Evolutionary conservation across 2,888 invertebrate species (phyloP), one percentile per base, ranked within the genome.

Genomic region (Yponomeuta evonymella): DNA sequence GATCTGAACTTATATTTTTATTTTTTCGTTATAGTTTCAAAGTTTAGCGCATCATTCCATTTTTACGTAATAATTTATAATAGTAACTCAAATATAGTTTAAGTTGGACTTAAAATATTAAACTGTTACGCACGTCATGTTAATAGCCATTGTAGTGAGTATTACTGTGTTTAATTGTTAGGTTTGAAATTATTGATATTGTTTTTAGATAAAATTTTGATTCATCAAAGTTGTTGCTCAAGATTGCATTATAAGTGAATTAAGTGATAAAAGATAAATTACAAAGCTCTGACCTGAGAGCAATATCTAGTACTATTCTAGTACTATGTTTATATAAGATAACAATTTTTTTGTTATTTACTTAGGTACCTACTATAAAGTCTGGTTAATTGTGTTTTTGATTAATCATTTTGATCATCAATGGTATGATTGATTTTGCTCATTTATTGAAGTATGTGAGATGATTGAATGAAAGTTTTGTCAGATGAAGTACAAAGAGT

Each of bases 401-500:
- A 58, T 58, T 15, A 15, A 15, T 58, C 6, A 58, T 58, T 15
- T 15, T 2, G 15, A 58, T 58, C 4, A 15, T 58, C 51, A 58
- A 48, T 9, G 33, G 12, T 6, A 58, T 58, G 15, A 15, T 15
- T 58, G 51, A 15, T 15, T 8, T 10, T 58, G 51, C 51, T 58
- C 51, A 58, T 15, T 58, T 10, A 58, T 67, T 29, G 29, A 67
- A 43, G 43, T 67, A 43, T 43, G 12, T 33, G 29, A 48, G 43
- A 43, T 67, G 12, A 36, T 33, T 36, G 29, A 67, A 36, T 73
- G 51, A 64, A 71, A 68, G 71, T 69, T 71, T 78, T 79, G 76
- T 80, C 78, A 77, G 76, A 43, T 43, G 43, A 70, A 76, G 73
- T 76, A 33, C 33, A 67, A 77, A 76, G 79, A 78, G 75, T 73